Evolutionary conservation across 2,113 vertebrate species (phyloP).

Genomic region (Opisthocomus hoazin): DNA sequence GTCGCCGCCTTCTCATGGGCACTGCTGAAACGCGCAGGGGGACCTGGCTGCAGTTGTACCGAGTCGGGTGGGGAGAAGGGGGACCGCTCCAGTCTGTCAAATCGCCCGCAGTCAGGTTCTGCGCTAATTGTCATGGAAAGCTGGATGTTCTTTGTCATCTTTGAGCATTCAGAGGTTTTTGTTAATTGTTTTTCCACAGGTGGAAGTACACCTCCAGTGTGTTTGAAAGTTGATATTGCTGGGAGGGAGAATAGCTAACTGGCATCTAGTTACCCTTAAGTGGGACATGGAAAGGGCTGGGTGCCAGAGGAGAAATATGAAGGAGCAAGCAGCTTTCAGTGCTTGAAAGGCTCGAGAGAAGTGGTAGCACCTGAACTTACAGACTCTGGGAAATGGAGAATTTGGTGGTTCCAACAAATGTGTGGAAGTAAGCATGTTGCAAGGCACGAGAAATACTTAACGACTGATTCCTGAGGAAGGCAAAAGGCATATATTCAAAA

Average conservation of each 20-base stretch:
- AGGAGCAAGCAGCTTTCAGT: neutral
- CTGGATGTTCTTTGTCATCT: neutral
- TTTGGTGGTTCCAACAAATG: neutral
- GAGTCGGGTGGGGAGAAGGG: neutral
- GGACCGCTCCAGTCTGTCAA: neutral
- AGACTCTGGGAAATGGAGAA: neutral
- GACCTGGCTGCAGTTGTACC: neutral
- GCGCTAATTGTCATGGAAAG: fast-evolving
- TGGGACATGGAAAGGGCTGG: neutral
- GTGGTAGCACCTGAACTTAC: neutral
- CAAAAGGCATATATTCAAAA: neutral
- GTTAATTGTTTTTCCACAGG: neutral
- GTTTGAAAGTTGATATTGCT: neutral
- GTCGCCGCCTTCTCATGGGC: neutral
- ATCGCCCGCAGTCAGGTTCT: neutral
- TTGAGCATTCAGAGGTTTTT: neutral
- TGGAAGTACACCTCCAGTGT: neutral
- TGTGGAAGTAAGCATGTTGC: neutral
- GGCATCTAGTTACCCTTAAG: neutral
- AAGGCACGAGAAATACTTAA: neutral
- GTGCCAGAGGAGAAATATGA: neutral
- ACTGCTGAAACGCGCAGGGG: fast-evolving
- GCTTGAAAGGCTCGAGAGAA: neutral
- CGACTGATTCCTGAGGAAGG: neutral
- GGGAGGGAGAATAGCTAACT: neutral